A percentile compares a stretch with the other conserved stretches of the same genome.
These are phyloP conservation scores for Anadara kagoshimensis DNA, from an alignment of 1,140 invertebrate genomes.

Conservation along the genomic window DNA sequence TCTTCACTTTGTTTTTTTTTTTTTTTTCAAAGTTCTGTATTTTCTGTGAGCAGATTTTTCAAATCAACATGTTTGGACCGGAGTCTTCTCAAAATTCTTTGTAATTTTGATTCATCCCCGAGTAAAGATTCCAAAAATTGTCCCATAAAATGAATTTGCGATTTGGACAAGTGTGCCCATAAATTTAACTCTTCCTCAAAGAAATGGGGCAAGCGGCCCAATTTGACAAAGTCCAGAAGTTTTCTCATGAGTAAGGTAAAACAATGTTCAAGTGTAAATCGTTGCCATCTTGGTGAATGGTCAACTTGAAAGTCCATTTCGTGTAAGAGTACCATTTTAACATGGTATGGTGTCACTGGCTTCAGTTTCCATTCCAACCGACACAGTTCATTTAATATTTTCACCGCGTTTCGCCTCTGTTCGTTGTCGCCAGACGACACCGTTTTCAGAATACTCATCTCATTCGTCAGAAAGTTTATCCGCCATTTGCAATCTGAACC, in stretches of 20 bases:
- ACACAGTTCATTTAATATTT: constrained; percentile 45
- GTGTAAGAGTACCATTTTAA: constrained; percentile 57
- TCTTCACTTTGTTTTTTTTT: too few species aligned
- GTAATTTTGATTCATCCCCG: too few species aligned
- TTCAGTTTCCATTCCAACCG: constrained; percentile 56
- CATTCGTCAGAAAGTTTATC: constrained; percentile 45
- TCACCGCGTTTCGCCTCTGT: constrained; percentile 49
- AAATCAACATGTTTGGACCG: too few species aligned
- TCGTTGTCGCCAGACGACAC: constrained; percentile 54
- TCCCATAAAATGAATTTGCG: too few species aligned
- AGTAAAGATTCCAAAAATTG: too few species aligned
- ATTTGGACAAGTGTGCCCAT: neutral
- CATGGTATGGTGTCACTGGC: constrained; percentile 48
- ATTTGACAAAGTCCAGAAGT: constrained; percentile 46
- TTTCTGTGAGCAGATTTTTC: too few species aligned
- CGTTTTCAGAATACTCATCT: constrained; percentile 52
- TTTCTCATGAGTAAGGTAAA: constrained; percentile 49
- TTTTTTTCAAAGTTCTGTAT: too few species aligned
- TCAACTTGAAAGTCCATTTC: constrained; percentile 60
- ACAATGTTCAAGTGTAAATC: constrained; percentile 51
- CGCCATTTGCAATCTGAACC: constrained; percentile 51
- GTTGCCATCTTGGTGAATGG: constrained; percentile 58
- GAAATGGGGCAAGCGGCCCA: constrained; percentile 52
- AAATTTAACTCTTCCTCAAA: constrained; percentile 52
- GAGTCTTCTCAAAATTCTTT: too few species aligned